Conservation (phyloP, 2,113 vertebrate genomes). For the Sebastes schlegelii region DNA sequence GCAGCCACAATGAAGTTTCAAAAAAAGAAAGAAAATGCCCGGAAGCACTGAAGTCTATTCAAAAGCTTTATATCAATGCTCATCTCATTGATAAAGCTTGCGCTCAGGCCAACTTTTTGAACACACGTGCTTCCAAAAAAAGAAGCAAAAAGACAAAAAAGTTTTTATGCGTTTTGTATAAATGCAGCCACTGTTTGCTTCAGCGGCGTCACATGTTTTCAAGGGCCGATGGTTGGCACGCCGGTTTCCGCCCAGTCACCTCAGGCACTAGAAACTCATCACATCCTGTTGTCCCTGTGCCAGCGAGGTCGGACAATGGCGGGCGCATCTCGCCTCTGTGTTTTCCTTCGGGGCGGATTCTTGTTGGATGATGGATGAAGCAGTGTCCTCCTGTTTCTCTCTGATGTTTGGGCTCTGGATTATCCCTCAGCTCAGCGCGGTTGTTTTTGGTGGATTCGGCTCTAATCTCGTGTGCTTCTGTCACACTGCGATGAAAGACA, state of each 20-base stretch:
- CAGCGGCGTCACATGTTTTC: slow-evolving; percentile 32
- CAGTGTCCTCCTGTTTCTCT: slow-evolving; percentile 68
- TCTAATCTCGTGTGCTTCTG: slow-evolving; percentile 76
- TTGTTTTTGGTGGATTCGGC: slow-evolving; percentile 78
- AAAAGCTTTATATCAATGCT: slow-evolving; percentile 30
- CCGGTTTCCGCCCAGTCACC: slow-evolving; percentile 47
- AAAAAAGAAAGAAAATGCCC: slow-evolving; percentile 25
- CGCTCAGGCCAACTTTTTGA: slow-evolving; percentile 23
- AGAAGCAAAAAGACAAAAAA: slow-evolving; percentile 3
- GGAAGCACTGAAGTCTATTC: slow-evolving; percentile 45
- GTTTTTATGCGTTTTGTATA: not conserved
- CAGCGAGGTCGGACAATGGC: slow-evolving; percentile 58
- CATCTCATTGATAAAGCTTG: slow-evolving; percentile 37
- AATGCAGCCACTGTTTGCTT: slow-evolving; percentile 33
- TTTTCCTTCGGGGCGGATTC: slow-evolving; percentile 75
- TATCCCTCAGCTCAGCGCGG: slow-evolving; percentile 71
- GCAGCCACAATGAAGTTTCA: slow-evolving; percentile 21
- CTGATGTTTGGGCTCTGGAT: slow-evolving; percentile 77
- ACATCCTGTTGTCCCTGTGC: slow-evolving; percentile 61
- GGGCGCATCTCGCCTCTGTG: slow-evolving; percentile 41
- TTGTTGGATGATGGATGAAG: slow-evolving; percentile 63
- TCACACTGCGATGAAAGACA: slow-evolving; percentile 77
- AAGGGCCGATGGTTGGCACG: slow-evolving; percentile 25
- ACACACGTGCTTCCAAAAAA: slow-evolving; percentile 31
- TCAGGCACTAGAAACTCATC: slow-evolving; percentile 66